phyloP scores from a whole-genome alignment of 2,113 vertebrate species.

The Muntiacus reevesi region DNA sequence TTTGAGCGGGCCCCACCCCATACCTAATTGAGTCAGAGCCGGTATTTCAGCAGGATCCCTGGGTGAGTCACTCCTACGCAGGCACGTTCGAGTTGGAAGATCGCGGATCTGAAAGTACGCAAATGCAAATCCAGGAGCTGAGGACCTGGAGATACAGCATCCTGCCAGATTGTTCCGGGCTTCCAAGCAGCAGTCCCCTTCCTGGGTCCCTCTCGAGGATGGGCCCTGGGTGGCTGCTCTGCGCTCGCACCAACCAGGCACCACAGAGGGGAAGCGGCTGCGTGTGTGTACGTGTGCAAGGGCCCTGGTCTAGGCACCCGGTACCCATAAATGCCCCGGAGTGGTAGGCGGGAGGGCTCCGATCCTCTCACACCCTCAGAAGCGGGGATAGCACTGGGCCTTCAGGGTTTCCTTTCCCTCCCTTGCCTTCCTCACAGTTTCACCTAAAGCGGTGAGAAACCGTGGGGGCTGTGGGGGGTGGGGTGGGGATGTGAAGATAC shows the following conservation, averaged over 20 bases:
- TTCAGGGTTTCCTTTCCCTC: not conserved
- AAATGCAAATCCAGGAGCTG: fast-evolving
- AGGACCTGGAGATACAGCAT: fast-evolving
- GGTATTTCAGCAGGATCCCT: not conserved
- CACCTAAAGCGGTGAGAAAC: not conserved
- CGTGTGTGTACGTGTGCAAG: not conserved
- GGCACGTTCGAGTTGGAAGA: not conserved
- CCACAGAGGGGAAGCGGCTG: not conserved
- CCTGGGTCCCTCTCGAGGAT: fast-evolving
- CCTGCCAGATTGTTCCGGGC: not conserved
- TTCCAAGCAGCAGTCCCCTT: not conserved
- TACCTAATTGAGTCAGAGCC: not conserved
- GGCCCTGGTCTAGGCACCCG: fast-evolving
- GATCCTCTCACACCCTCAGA: not conserved
- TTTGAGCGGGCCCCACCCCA: not conserved
- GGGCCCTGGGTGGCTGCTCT: not conserved
- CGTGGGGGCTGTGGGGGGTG: fast-evolving
- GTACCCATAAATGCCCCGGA: fast-evolving
- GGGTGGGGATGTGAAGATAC: not conserved
- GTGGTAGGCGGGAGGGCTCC: not conserved
- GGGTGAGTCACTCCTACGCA: not conserved
- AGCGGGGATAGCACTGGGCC: not conserved
- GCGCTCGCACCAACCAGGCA: not conserved
- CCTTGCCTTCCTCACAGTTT: not conserved
- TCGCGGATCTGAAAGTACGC: not conserved